A percentile compares a stretch with the other conserved stretches of the same genome.
phyloP scores from a whole-genome alignment of 64 coral and sea anemone genomes.

The Platygyra sinensis region DNA sequence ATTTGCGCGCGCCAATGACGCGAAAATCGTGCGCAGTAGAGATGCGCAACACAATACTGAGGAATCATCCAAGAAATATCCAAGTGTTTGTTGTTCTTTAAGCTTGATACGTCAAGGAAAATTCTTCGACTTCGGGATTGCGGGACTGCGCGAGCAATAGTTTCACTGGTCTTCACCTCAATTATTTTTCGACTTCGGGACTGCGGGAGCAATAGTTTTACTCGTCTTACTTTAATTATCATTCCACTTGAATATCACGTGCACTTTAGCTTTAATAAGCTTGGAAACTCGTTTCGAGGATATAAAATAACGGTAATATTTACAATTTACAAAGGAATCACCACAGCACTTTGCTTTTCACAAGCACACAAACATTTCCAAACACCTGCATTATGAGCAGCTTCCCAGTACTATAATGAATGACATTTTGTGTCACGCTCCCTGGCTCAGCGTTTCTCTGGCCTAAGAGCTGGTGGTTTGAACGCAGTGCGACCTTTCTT shows the following conservation, averaged over 20 bases:
- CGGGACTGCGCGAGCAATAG: no score
- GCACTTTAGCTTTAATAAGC: not conserved
- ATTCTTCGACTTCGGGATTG: no score
- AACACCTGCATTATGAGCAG: not conserved
- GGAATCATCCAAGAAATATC: no score
- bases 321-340: not conserved
- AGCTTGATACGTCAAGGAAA: no score
- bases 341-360: not conserved
- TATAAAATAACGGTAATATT: not conserved
- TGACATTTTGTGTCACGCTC: not conserved
- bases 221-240: no score
- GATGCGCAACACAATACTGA: no score
- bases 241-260: not conserved
- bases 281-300: not conserved
- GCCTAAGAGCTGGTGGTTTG: conserved; percentile 72
- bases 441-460: conserved; percentile 58
- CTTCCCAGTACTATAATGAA: not conserved
- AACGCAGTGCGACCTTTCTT: conserved; percentile 60
- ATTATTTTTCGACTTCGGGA: no score
- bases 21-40: no score
- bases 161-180: no score
- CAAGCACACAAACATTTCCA: not conserved
- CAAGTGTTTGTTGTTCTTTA: no score
- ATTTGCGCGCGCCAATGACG: no score
- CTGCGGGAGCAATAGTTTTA: no score